Evolutionary conservation across 1,140 invertebrate genomes (phyloP), one percentile per base, ranked within the genome.

Genomic region (Lucilia cuprina): DNA sequence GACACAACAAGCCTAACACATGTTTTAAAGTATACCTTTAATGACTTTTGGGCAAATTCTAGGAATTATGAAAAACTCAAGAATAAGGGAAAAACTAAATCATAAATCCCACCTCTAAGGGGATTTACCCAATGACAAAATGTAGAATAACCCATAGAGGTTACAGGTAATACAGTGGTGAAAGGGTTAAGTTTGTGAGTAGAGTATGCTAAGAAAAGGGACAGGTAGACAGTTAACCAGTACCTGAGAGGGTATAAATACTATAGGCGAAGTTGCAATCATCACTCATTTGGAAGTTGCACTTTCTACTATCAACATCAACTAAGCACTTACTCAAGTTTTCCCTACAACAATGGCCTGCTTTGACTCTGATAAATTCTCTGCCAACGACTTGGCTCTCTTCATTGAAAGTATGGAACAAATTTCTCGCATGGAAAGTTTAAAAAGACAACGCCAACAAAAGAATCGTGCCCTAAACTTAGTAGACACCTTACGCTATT

Each of bases 381-480:
- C 77, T 3, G 41, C 35, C 35, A 80, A n/a, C 34, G 77, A 80
- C 49, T 17, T 80, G 2, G 17, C n/a, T 25, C n/a, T 80, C 10
- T 80, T 80, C 21, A 25, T 80, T 49, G 77, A 80, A 7, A 80
- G 77, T 7, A 80, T 80, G 8, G 77, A 80, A 49, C n/a, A 80
- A 80, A 80, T 80, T 3, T 25, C 41, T 2, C 77, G 77, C 4
- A 50, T 80, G 41, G 77, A 80, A 49, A 12, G 41, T 80, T 21
- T 49, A 17, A 80, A 50, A 10, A 25, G 21, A 19, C 17, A 80
- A 80, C 41, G 77, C 25, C 47, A 80, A 50, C n/a, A 80, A 25
- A 80, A 25, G n/a, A 9, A 80, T 8, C n/a, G 41, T 14, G 13
- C 41, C 2, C 35, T 13, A 8, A 19, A 21, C 7, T 49, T 49